Percentiles rank a stretch among this genome's conserved stretches.
Evolutionary conservation across 92 coral and sea anemone species (phyloP).

Genomic region (Bergia sp.): DNA sequence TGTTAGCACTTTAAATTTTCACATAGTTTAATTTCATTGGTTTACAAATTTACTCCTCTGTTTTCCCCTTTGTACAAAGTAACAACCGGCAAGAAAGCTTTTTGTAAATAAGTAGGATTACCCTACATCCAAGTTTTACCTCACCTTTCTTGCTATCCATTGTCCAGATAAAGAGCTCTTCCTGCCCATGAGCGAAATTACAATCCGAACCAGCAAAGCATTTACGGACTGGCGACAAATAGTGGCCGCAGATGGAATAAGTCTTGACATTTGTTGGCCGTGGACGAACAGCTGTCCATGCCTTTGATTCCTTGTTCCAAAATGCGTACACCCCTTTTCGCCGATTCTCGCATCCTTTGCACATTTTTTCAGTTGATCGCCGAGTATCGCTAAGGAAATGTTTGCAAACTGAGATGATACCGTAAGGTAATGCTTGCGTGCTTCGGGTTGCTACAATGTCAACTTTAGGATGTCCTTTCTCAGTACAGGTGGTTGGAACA

Average conservation of each 20-base stretch:
- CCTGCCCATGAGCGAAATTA: constrained; percentile 14
- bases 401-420: not conserved
- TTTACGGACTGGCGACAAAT: not conserved
- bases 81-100: not conserved
- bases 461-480: not conserved
- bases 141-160: constrained; percentile 16
- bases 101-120: too few species aligned
- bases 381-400: not conserved
- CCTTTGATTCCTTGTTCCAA: constrained; percentile 11
- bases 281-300: constrained; percentile 13
- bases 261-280: constrained; percentile 14
- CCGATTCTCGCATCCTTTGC: constrained; percentile 5
- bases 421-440: not conserved
- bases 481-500: not conserved
- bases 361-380: not conserved
- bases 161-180: constrained; percentile 21
- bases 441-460: not conserved
- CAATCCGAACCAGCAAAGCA: not conserved
- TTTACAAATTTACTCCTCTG: too few species aligned
- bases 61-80: not conserved
- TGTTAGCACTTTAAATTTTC: too few species aligned
- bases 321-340: constrained; percentile 5
- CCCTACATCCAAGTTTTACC: not conserved
- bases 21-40: too few species aligned
- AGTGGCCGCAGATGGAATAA: constrained; percentile 6